Evolutionary conservation across 2,113 vertebrate genomes (phyloP).

Genomic region (Odontesthes bonariensis): DNA sequence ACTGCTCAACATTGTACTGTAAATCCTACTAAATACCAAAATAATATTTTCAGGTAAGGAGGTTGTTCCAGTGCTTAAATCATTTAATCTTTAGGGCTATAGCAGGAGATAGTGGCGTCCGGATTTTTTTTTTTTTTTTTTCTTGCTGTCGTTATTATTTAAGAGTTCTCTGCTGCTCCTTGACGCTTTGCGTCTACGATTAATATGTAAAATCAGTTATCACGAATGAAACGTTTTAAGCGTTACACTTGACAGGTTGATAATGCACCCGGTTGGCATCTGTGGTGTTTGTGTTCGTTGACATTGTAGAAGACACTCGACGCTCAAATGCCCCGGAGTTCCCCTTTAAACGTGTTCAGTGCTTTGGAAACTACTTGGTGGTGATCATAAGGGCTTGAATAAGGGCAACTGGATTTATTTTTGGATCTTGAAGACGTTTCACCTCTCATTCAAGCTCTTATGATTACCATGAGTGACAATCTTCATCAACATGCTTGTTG

Average conservation of each 20-base stretch:
- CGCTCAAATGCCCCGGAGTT: too few relatives aligned
- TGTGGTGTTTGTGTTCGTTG: neutral
- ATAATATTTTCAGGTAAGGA: constrained; percentile 68
- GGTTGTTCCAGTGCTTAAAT: neutral
- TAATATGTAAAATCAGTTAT: neutral
- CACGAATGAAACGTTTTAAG: neutral
- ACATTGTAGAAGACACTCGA: neutral
- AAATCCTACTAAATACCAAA: constrained; percentile 17
- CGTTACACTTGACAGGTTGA: neutral
- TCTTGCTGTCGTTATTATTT: neutral
- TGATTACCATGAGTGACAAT: too few relatives aligned
- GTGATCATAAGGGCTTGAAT: too few relatives aligned
- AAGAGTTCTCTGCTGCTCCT: neutral
- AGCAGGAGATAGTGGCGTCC: neutral
- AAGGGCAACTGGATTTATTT: too few relatives aligned
- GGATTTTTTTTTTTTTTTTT: neutral
- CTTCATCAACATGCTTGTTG: too few relatives aligned
- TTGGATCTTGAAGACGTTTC: too few relatives aligned
- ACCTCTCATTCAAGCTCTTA: too few relatives aligned
- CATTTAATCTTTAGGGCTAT: neutral
- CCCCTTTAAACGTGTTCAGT: too few relatives aligned
- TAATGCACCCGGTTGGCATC: neutral
- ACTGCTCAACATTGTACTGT: constrained; percentile 24
- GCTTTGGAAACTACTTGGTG: too few relatives aligned
- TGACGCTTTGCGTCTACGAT: neutral